phyloP scores from a whole-genome alignment of 1,140 invertebrate genomes.

The Leguminivora glycinivorella region DNA sequence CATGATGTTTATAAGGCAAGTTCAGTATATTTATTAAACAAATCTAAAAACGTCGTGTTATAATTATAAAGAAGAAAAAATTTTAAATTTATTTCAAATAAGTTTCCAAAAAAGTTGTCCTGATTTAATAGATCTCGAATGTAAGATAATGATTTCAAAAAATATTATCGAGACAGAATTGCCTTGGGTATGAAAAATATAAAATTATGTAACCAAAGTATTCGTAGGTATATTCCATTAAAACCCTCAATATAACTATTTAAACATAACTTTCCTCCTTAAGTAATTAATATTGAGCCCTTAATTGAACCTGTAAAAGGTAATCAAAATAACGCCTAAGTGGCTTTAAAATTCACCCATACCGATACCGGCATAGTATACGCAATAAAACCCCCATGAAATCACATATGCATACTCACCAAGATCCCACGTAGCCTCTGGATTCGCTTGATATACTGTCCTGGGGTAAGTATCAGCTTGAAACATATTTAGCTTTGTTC shows the following conservation, averaged over 20 bases:
- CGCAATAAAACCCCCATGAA: not conserved
- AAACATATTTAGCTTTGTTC: constrained; percentile 79
- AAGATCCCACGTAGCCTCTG: constrained; percentile 34
- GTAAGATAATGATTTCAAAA: no score
- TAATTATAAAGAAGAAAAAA: no score
- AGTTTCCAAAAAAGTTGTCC: no score
- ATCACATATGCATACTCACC: constrained; percentile 2
- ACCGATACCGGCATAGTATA: constrained; percentile 10
- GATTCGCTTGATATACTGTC: constrained; percentile 51
- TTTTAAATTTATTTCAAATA: no score
- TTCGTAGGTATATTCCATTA: not conserved
- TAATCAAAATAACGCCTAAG: constrained; percentile 7
- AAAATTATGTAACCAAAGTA: not conserved
- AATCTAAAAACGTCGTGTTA: not conserved
- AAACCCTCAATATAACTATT: not conserved
- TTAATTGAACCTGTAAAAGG: constrained; percentile 7
- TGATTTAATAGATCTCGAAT: no score
- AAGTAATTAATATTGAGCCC: not conserved
- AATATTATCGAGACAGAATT: no score
- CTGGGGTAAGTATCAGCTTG: constrained; percentile 69
- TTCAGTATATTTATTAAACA: not conserved
- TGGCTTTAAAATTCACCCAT: constrained; percentile 7
- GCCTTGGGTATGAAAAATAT: no score
- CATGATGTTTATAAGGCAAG: no score
- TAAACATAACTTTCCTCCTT: not conserved